A percentile compares a stretch with the other conserved stretches of the same genome.
Conservation (phyloP, 2,797 vertebrate species). For the Knipowitschia caucasica region DNA sequence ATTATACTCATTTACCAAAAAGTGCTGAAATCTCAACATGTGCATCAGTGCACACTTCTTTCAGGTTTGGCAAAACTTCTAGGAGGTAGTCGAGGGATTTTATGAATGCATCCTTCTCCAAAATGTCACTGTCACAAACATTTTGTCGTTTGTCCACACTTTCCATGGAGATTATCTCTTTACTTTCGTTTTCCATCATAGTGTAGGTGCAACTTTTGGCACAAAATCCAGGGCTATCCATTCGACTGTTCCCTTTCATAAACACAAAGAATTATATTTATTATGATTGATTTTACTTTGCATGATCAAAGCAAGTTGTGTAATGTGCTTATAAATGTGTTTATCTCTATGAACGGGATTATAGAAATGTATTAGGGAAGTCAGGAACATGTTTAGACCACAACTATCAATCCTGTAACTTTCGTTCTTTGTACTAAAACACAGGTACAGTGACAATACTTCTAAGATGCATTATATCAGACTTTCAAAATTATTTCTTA, state of each 20-base stretch:
- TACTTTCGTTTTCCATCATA: background rate
- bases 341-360: too few species aligned
- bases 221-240: background rate
- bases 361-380: too few species aligned
- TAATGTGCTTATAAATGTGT: too few species aligned
- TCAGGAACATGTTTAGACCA: too few species aligned
- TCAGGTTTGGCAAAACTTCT: background rate
- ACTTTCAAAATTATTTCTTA: too few species aligned
- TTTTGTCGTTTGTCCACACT: background rate
- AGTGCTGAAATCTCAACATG: background rate
- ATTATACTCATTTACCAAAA: conserved; percentile 3
- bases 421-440: too few species aligned
- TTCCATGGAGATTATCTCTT: background rate
- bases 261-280: background rate
- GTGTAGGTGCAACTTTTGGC: background rate
- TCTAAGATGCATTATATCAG: too few species aligned
- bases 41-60: background rate
- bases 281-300: too few species aligned
- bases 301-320: too few species aligned
- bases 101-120: background rate
- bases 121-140: background rate
- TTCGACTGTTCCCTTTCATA: background rate
- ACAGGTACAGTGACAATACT: too few species aligned
- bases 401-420: too few species aligned
- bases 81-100: background rate